phyloP scores from a whole-genome alignment of 2,888 invertebrate species.

The Loripinus fragilis region DNA sequence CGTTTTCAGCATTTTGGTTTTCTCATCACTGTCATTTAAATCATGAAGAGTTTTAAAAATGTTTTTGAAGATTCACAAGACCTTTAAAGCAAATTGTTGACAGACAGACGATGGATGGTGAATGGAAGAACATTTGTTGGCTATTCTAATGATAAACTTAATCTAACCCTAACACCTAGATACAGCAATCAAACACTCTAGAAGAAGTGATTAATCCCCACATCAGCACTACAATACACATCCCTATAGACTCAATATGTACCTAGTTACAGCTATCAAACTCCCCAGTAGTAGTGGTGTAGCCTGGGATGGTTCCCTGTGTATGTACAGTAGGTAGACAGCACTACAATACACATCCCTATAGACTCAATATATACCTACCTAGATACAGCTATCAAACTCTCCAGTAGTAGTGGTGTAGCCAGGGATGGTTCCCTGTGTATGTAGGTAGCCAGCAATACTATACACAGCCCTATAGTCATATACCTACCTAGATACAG shows the following conservation, averaged over 20 bases:
- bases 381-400: conserved; percentile 94
- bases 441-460: conserved; percentile 96
- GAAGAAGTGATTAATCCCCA: conserved; percentile 94
- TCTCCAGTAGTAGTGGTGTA: conserved; percentile 96
- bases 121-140: no score
- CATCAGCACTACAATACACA: conserved; percentile 81
- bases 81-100: no score
- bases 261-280: not conserved
- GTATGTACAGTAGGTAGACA: conserved; percentile 85
- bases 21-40: no score
- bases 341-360: no score
- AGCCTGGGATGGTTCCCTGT: not conserved
- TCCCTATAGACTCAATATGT: not conserved
- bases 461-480: conserved; percentile 96
- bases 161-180: conserved; percentile 88
- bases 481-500: conserved; percentile 90
- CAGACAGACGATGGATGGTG: no score
- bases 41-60: no score
- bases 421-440: conserved; percentile 96
- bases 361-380: conserved; percentile 88
- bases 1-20: no score
- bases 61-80: no score
- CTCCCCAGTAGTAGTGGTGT: not conserved
- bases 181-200: conserved; percentile 94
- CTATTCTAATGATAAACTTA: no score